Evolutionary conservation across 2,888 invertebrate genomes (phyloP), one percentile per base, ranked within the genome.

Genomic region (Macaria notata): DNA sequence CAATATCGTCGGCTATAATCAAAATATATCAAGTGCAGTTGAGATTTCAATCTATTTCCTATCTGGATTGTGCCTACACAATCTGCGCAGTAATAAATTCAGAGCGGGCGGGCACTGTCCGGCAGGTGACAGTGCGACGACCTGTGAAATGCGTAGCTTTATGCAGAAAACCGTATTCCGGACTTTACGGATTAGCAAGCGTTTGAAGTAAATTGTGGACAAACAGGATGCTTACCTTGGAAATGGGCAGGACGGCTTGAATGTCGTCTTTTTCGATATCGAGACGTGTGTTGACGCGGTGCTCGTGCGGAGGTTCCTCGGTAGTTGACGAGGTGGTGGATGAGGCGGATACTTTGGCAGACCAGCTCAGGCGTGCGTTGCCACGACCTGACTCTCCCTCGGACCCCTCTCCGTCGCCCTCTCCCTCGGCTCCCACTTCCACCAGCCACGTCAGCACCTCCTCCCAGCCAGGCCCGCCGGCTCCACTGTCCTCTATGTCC

Each of bases 261-360:
- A 98, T 97, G 77, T 98, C 97, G 80, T 98, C 98, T 80, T 98
- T 98, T 80, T 97, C 97, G 62, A 98, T 96, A 76, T 97, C 97
- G 47, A 98, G 93, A 66, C 97, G 93, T 0, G 97, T 96, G 60
- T 96, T 95, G 46, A 97, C 93, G 77, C 96, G 95, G 68, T 90
- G 85, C 70, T 92, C 89, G 55, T 89, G 87, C 7, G 92, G 84
- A 9, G 86, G 84, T 65, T 87, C 86, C 66, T 88, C 85, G 0
- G 89, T 86, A 8, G 90, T 86, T 1, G 84, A 81, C 1, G 78
- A 72, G 1, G 77, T 74, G 9, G 74, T 77, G 0, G 84, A 73
- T 1, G 82, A 70, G 2, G 86, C 72, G 1, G 88, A 88, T 69
- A 77, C 92, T 92, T 77, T 94, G 83, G 85, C 95, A 7, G 88